These are phyloP conservation scores for Myanophis thanlyinensis DNA, from an alignment of 2,113 vertebrate species.

Conservation along the genomic window DNA sequence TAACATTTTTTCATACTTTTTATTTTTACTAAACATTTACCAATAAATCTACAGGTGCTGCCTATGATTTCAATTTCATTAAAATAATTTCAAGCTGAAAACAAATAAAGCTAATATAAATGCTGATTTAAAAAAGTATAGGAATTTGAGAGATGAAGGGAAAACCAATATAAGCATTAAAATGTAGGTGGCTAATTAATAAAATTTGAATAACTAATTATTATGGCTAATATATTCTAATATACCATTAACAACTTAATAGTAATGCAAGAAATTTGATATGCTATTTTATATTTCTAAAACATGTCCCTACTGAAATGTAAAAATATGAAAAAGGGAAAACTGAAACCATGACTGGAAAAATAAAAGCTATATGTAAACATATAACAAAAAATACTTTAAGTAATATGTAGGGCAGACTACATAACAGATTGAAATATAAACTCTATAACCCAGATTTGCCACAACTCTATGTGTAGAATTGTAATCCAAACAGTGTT, in stretches of 20 bases:
- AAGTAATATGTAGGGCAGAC: background rate
- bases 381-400: background rate
- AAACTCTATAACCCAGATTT: background rate
- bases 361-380: background rate
- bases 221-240: background rate
- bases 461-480: background rate
- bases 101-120: background rate
- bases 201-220: background rate
- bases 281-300: background rate
- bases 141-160: background rate
- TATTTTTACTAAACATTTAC: background rate
- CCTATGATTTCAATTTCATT: background rate
- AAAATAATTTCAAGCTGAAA: background rate
- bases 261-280: background rate
- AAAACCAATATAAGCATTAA: background rate
- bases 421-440: background rate
- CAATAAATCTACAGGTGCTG: background rate
- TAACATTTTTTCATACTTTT: background rate
- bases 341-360: background rate
- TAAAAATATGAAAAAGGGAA: background rate
- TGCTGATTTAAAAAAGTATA: background rate
- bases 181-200: background rate
- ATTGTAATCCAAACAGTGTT: background rate
- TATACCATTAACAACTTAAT: background rate
- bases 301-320: background rate